A percentile compares a stretch with the other conserved stretches of the same genome.
Conservation (phyloP, 2,888 invertebrate species). For the Noctuana brunneofusca region DNA sequence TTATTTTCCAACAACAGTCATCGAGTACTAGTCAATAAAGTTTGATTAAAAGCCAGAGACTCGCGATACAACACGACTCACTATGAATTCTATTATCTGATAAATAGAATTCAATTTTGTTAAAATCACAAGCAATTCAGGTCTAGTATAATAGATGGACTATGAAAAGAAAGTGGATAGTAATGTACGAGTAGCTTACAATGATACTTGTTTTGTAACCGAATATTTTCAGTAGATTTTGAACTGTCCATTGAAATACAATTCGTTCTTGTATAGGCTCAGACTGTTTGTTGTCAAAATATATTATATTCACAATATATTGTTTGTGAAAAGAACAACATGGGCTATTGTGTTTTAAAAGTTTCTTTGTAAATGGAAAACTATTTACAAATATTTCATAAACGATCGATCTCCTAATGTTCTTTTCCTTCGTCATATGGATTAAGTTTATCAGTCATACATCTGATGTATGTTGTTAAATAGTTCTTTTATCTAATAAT, state of each 20-base stretch:
- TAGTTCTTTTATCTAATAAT: too few species aligned
- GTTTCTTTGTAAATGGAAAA: background rate
- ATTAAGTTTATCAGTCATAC: too few species aligned
- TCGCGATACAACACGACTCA: slow-evolving; percentile 14
- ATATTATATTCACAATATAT: background rate
- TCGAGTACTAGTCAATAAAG: slow-evolving; percentile 10
- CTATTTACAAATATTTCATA: background rate
- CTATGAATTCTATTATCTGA: slow-evolving; percentile 11
- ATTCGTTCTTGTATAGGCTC: background rate
- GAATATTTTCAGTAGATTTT: slow-evolving; percentile 4
- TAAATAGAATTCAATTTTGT: slow-evolving; percentile 25
- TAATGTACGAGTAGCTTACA: slow-evolving; percentile 3
- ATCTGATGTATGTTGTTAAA: background rate
- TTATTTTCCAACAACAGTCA: slow-evolving; percentile 14
- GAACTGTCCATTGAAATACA: slow-evolving; percentile 5
- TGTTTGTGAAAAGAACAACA: background rate
- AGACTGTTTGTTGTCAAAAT: background rate
- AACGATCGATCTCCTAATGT: too few species aligned
- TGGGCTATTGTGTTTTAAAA: background rate
- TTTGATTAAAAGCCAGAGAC: slow-evolving; percentile 22
- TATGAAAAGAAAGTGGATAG: slow-evolving; percentile 12
- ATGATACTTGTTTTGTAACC: slow-evolving; percentile 6
- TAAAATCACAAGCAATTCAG: slow-evolving; percentile 4
- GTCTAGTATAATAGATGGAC: background rate
- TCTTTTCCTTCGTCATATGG: too few species aligned